phyloP scores from a whole-genome alignment of 2,888 invertebrate species.

The Tenthredo notha region DNA sequence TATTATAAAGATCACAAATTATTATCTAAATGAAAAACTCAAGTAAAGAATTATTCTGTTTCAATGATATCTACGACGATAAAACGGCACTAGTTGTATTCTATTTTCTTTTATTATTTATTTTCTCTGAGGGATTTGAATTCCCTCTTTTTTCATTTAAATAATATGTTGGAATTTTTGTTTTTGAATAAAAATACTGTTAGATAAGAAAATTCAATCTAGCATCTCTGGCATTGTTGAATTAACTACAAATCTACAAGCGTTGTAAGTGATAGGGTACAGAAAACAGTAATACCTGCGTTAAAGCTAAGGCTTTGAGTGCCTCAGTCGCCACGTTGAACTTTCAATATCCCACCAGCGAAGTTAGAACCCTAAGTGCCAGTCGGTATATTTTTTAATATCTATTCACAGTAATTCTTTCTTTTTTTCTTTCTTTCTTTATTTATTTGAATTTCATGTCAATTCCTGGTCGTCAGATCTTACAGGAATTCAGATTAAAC shows the following conservation, averaged over 20 bases:
- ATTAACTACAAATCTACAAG: conserved; percentile 40
- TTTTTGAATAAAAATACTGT: neutral
- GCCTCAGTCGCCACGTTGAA: conserved; percentile 36
- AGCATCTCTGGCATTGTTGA: conserved; percentile 13
- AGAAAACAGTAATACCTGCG: conserved; percentile 36
- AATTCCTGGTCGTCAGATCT: conserved; percentile 15
- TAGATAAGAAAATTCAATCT: neutral
- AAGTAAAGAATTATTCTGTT: neutral
- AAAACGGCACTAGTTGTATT: neutral
- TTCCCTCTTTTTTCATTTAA: neutral
- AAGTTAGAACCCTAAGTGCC: conserved; percentile 43
- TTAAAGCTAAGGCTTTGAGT: conserved; percentile 37
- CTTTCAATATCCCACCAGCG: conserved; percentile 44
- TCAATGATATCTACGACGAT: conserved; percentile 6
- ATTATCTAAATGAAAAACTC: neutral
- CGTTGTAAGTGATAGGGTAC: conserved; percentile 31
- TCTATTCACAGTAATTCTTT: neutral
- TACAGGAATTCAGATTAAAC: neutral
- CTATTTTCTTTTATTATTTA: neutral
- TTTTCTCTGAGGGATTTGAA: neutral
- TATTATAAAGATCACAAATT: neutral
- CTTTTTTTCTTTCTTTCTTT: neutral
- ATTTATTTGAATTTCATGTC: neutral
- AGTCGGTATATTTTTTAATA: conserved; percentile 35
- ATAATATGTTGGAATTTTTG: neutral